phyloP scores from a whole-genome alignment of 1,140 invertebrate species.

The Musca domestica region DNA sequence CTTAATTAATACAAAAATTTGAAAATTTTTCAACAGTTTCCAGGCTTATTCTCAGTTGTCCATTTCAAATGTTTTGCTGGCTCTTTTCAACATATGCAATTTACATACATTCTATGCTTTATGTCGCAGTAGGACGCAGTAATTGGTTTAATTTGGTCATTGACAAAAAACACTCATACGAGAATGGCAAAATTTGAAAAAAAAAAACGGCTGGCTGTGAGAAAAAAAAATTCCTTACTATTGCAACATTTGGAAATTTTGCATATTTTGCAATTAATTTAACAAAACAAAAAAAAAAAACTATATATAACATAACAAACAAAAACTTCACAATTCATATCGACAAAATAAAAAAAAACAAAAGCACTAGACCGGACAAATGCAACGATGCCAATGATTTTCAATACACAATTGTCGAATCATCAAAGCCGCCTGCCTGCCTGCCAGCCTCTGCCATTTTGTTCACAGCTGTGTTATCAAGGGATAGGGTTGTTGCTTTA shows the following conservation, averaged over 20 bases:
- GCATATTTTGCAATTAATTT: slow-evolving; percentile 17
- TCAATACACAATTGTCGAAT: no score
- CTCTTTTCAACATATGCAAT: no score
- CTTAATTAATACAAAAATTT: no score
- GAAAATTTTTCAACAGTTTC: no score
- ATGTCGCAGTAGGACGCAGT: not conserved
- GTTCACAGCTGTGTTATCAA: no score
- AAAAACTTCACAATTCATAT: slow-evolving; percentile 3
- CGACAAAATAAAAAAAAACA: not conserved
- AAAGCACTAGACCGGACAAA: not conserved
- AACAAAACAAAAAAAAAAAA: not conserved
- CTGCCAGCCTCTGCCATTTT: no score
- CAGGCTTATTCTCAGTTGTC: no score
- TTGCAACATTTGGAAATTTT: slow-evolving; percentile 13
- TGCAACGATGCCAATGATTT: no score
- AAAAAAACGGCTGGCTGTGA: not conserved
- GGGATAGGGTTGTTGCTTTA: no score
- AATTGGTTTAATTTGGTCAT: slow-evolving; percentile 14
- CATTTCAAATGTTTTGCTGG: no score
- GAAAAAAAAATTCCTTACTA: not conserved
- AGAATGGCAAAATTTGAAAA: not conserved
- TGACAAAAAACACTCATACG: slow-evolving; percentile 7
- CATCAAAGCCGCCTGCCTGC: no score
- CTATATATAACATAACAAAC: not conserved
- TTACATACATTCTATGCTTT: not conserved